phyloP scores from a whole-genome alignment of 2,888 invertebrate species.

The Chrysomela aeneicollis region DNA sequence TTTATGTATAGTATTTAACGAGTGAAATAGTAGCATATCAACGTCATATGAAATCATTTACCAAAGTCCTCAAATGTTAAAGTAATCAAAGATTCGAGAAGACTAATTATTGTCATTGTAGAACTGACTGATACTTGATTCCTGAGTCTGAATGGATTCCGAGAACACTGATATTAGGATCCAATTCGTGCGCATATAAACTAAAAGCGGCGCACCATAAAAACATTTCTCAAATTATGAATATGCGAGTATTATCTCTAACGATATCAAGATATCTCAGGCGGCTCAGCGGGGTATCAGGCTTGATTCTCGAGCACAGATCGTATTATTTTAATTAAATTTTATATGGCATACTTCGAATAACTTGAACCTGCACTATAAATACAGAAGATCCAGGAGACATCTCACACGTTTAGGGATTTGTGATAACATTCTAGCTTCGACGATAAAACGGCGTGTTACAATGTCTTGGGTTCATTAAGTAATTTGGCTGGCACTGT shows the following conservation, averaged over 20 bases:
- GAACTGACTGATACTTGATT: no score
- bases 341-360: conserved; percentile 59
- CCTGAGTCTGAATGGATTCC: no score
- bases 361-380: conserved; percentile 53
- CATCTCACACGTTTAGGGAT: conserved; percentile 1
- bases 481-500: background rate
- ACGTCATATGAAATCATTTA: no score
- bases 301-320: conserved; percentile 49
- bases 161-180: background rate
- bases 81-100: no score
- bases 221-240: conserved; percentile 50
- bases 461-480: background rate
- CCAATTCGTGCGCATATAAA: conserved; percentile 15
- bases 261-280: conserved; percentile 51
- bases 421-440: background rate
- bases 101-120: no score
- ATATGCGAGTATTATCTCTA: conserved; percentile 52
- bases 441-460: background rate
- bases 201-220: conserved; percentile 7
- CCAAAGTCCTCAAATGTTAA: no score
- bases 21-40: no score
- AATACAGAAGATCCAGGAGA: conserved; percentile 50
- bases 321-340: conserved; percentile 61
- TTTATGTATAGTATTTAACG: no score
- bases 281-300: conserved; percentile 52